These are phyloP conservation scores for Anguilla marmorata DNA, from an alignment of 2,797 vertebrate genomes.

Conservation along the genomic window DNA sequence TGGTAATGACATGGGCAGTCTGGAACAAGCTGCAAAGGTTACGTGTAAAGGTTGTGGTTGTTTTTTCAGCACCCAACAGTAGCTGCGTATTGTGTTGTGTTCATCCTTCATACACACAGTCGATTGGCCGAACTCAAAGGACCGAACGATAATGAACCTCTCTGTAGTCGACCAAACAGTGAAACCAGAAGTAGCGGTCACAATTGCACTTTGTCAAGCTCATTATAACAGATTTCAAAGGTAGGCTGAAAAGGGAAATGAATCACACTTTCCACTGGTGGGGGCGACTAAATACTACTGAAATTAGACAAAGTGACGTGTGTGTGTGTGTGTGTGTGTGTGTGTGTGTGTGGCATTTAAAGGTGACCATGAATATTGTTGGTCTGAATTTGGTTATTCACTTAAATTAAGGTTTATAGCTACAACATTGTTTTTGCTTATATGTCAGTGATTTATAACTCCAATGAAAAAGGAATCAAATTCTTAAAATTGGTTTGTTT, in stretches of 20 bases:
- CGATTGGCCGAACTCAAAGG: neutral
- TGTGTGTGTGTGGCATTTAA: neutral
- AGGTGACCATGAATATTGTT: neutral
- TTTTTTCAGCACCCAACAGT: neutral
- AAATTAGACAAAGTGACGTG: neutral
- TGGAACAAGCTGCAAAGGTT: neutral
- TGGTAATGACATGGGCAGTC: neutral
- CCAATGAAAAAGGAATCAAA: neutral
- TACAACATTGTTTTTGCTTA: neutral
- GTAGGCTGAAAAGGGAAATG: neutral
- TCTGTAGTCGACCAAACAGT: neutral
- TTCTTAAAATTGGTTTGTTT: neutral
- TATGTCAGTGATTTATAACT: too few species aligned
- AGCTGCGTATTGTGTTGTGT: neutral
- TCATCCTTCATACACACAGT: neutral
- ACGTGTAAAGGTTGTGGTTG: too few species aligned
- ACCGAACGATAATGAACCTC: neutral
- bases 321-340: neutral
- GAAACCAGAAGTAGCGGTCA: neutral
- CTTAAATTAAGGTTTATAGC: neutral
- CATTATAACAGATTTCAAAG: neutral
- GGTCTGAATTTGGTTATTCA: neutral
- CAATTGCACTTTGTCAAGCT: too few species aligned
- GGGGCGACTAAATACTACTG: neutral
- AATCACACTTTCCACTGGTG: neutral